Evolutionary conservation across 2,888 invertebrate genomes (phyloP).

Genomic region (Meloe dianella): DNA sequence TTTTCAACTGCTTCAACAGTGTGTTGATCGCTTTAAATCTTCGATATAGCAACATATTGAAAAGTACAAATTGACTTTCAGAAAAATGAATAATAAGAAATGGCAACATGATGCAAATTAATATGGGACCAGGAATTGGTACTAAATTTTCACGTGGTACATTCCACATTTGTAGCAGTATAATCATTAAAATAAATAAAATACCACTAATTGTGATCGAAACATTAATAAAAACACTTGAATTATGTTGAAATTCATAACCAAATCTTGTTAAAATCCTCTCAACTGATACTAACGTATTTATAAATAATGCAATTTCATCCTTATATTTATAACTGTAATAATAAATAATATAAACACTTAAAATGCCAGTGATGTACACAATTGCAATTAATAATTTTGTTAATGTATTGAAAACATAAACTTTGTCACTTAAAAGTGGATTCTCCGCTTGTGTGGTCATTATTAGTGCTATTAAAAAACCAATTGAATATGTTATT

Average conservation of each 20-base stretch:
- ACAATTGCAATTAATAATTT: not conserved
- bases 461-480: not conserved
- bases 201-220: not conserved
- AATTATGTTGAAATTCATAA: constrained; percentile 3
- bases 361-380: not conserved
- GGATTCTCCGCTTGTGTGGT: not conserved
- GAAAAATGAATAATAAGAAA: not conserved
- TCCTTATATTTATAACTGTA: not conserved
- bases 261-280: not conserved
- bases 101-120: not conserved
- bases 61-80: not conserved
- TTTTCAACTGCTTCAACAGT: not conserved
- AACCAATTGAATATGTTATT: not conserved
- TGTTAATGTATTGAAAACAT: constrained; percentile 9
- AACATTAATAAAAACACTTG: not conserved
- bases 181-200: not conserved
- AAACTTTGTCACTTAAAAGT: not conserved
- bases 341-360: not conserved
- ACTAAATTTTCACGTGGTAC: not conserved
- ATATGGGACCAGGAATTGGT: not conserved
- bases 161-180: not conserved
- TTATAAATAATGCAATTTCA: not conserved
- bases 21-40: not conserved
- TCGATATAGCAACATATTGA: not conserved
- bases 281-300: not conserved